These are phyloP conservation scores for Dasypogon diadema DNA, from an alignment of 2,888 invertebrate genomes.

Conservation along the genomic window DNA sequence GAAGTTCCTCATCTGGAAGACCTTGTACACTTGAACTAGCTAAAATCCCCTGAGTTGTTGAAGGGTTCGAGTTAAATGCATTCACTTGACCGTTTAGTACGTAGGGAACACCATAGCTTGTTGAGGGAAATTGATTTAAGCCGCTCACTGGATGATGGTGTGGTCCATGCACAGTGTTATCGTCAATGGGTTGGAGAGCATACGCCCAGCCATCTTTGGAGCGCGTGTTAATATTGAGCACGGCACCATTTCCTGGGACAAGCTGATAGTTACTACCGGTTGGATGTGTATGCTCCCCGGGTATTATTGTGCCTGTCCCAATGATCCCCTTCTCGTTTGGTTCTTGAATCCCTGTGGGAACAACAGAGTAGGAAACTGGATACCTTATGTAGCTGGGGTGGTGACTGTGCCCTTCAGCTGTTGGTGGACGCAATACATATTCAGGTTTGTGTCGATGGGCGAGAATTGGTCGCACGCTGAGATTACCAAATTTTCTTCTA, in stretches of 20 bases:
- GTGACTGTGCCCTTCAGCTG: background rate
- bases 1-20: background rate
- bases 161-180: background rate
- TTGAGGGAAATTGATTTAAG: background rate
- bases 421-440: background rate
- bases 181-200: background rate
- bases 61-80: background rate
- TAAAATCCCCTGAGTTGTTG: background rate
- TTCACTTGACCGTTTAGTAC: too few species aligned
- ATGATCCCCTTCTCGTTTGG: background rate
- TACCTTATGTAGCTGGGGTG: background rate
- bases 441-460: background rate
- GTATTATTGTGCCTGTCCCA: background rate
- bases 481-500: background rate
- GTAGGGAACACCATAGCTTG: background rate
- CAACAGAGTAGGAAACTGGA: background rate
- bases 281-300: background rate
- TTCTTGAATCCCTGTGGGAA: background rate
- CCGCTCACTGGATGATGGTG: background rate
- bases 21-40: background rate
- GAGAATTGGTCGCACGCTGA: background rate
- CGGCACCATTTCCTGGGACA: background rate
- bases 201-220: slow-evolving; percentile 11
- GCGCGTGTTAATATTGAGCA: background rate
- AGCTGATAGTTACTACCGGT: background rate